phyloP scores from a whole-genome alignment of 2,113 vertebrate genomes.

The Chaetops frenatus region DNA sequence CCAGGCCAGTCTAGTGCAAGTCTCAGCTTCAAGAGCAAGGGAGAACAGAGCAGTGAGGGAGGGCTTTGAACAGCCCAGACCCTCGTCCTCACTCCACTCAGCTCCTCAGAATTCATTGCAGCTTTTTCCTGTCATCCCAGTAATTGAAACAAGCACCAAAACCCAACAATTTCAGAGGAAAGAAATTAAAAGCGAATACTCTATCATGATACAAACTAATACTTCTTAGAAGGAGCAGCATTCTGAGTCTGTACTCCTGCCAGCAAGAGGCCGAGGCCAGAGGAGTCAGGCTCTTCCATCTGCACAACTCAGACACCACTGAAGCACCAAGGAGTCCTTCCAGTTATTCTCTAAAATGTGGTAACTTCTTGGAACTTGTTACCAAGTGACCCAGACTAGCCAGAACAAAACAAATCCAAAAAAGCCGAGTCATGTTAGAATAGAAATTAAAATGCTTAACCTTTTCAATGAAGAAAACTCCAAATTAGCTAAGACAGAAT shows the following conservation, averaged over 20 bases:
- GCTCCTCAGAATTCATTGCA: neutral
- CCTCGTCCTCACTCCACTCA: neutral
- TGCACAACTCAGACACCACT: neutral
- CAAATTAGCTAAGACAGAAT: neutral
- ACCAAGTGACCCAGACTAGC: neutral
- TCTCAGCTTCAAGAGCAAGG: neutral
- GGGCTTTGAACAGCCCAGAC: neutral
- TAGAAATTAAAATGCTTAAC: neutral
- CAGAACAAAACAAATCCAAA: neutral
- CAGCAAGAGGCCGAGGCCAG: neutral
- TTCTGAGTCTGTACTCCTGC: neutral
- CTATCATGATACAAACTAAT: neutral
- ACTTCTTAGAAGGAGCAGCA: neutral
- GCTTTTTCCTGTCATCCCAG: neutral
- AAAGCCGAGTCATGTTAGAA: neutral
- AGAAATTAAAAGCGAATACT: neutral
- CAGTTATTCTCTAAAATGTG: neutral
- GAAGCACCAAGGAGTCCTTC: fast-evolving
- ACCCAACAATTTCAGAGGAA: neutral
- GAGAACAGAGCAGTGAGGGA: neutral
- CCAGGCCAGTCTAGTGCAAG: neutral
- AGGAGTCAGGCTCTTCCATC: neutral
- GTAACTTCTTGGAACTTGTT: neutral
- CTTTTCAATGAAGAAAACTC: neutral
- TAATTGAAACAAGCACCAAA: constrained; percentile 2